Conservation (phyloP, 30 jellyfish, hydroid and myxozoan genomes). For the Pseudorhiza aurosa region DNA sequence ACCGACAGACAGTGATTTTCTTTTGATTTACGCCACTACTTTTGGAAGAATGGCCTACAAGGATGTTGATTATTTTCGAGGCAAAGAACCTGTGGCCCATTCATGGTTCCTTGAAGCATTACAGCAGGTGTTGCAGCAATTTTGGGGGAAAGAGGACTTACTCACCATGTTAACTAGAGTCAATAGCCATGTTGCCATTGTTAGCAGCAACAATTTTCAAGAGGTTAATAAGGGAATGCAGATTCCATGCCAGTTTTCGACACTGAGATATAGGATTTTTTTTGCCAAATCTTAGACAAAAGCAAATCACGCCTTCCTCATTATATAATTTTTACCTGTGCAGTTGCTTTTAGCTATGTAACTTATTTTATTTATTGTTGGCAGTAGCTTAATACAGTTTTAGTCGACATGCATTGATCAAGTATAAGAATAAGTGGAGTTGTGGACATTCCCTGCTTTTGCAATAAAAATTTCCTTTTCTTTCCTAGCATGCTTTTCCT, state of each 20-base stretch:
- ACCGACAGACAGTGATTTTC: slow-evolving; percentile 69
- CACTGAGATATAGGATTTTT: slow-evolving; percentile 38
- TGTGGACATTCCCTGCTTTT: too few species aligned
- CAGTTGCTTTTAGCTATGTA: too few species aligned
- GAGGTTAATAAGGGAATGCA: slow-evolving; percentile 15
- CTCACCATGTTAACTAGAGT: slow-evolving; percentile 58
- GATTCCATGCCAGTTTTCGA: slow-evolving; percentile 52
- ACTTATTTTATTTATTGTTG: too few species aligned
- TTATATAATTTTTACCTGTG: too few species aligned
- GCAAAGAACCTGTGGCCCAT: background rate
- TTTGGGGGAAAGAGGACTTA: slow-evolving; percentile 56
- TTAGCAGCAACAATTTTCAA: too few species aligned
- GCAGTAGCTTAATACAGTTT: too few species aligned
- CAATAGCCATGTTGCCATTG: slow-evolving; percentile 33
- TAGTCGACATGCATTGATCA: too few species aligned
- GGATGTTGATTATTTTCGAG: background rate
- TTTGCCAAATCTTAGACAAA: too few species aligned
- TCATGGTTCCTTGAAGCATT: slow-evolving; percentile 71
- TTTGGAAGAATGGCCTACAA: slow-evolving; percentile 52
- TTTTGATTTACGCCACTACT: slow-evolving; percentile 50
- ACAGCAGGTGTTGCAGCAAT: slow-evolving; percentile 18
- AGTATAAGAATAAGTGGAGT: too few species aligned
- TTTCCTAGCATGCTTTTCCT: too few species aligned
- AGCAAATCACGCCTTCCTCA: too few species aligned
- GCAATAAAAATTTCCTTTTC: too few species aligned